Evolutionary conservation across 2,888 invertebrate species (phyloP), one percentile per base, ranked within the genome.

Genomic region (Exephanes ischioxanthus): DNA sequence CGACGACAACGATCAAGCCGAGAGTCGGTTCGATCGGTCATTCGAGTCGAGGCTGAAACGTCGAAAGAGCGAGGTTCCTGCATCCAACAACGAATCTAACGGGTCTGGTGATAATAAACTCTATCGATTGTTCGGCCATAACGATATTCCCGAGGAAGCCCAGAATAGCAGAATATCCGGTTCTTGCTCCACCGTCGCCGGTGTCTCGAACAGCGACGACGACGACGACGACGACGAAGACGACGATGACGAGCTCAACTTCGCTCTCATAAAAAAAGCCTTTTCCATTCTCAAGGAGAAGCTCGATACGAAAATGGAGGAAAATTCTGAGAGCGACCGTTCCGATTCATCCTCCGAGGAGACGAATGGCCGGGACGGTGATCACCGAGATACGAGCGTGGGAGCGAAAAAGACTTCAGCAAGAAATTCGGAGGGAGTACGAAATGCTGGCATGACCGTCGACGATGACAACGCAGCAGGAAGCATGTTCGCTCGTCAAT

Each of bases 301-400:
- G 3, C 53, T 33, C 51, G 63, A 51, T 14, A 37, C 63, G 19
- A 22, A 48, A n/a, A 19, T 66, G 33, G 61, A 73, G n/a, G 22
- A 9, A 48, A 66, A 5, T 14, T 63, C 37, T 19, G 63, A 76
- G 33, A 66, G 66, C 7, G 53, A 37, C 16, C 48, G 22, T 9
- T 75, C 75, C 16, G 45, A 73, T 26, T 48, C 75, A 3, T 75
- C 51, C 14, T 48, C 33, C 75, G 75, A 75, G 11, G 48, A 61
- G 1, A 48, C 33, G 41, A 67, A 19, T 19, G n/a, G 2, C 16
- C 19, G 19, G 11, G 22, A 37, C 7, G 4, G 16, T 9, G 67
- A 33, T 63, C n/a, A 16, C n/a, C 22, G n/a, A 33, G 33, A 33
- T 16, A 4, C 16, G n/a, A 33, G n/a, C 2, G 33, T 1, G 9